Evolutionary conservation across 2,797 vertebrate species (phyloP).

Genomic region (Xiphorhynchus erythropygius): DNA sequence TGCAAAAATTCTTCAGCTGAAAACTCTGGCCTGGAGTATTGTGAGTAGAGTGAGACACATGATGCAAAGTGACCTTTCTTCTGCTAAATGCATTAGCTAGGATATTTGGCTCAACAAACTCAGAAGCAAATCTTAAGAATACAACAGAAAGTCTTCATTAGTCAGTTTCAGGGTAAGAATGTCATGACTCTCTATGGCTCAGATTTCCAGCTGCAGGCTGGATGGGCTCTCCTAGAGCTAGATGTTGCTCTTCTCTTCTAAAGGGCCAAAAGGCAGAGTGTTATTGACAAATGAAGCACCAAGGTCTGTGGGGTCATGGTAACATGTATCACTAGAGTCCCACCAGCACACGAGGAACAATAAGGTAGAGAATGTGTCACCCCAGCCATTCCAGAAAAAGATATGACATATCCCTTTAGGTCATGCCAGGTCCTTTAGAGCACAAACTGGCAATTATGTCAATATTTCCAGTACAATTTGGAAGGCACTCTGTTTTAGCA

Average conservation of each 20-base stretch:
- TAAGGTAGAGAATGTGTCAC: rapidly evolving
- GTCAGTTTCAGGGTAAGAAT: not conserved
- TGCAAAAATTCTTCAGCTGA: not conserved
- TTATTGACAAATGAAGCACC: not conserved
- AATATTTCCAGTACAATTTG: not conserved
- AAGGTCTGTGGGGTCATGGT: not conserved
- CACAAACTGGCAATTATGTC: not conserved
- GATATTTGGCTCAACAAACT: not conserved
- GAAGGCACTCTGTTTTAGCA: not conserved
- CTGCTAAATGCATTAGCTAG: constrained; percentile 1
- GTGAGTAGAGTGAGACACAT: not conserved
- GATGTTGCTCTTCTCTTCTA: not conserved
- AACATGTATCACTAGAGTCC: not conserved
- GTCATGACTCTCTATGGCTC: not conserved
- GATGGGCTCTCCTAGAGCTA: not conserved
- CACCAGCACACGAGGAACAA: rapidly evolving
- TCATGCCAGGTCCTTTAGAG: not conserved
- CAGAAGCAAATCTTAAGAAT: not conserved
- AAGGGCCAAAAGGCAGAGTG: not conserved
- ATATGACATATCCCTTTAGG: not conserved
- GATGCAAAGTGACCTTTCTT: not conserved
- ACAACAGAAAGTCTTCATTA: not conserved
- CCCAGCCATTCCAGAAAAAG: not conserved
- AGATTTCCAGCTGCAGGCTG: not conserved
- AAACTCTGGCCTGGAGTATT: not conserved